Conservation (phyloP, 2,113 vertebrate species). For the Hydropotes inermis region DNA sequence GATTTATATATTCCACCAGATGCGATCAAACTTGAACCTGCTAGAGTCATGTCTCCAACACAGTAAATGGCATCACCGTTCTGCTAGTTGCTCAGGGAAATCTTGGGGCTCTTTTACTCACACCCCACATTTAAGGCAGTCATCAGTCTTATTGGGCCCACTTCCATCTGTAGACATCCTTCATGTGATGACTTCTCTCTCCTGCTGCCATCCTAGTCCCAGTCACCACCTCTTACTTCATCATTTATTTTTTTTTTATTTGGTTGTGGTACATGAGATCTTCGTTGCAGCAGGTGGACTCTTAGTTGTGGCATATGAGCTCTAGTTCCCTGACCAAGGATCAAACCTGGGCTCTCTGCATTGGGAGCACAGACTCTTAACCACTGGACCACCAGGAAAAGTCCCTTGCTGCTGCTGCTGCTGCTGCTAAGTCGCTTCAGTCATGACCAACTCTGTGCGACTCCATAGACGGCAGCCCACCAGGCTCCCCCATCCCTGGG, state of each 20-base stretch:
- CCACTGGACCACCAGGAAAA: background rate
- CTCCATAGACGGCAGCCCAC: background rate
- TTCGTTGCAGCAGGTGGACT: background rate
- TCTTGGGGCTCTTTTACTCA: background rate
- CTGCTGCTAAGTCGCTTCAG: background rate
- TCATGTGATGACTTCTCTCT: background rate
- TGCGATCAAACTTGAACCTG: background rate
- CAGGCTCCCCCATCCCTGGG: background rate
- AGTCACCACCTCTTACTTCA: background rate
- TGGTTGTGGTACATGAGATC: background rate
- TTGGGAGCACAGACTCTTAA: background rate
- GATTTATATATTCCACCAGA: background rate
- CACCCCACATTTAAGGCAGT: background rate
- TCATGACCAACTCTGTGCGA: background rate
- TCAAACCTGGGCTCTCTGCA: background rate
- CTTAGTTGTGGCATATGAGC: background rate
- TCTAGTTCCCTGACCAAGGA: background rate
- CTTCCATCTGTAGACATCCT: background rate
- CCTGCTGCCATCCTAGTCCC: background rate
- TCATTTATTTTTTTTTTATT: background rate
- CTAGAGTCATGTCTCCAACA: background rate
- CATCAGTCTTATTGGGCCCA: background rate
- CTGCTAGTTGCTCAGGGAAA: background rate
- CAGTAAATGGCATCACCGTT: background rate
- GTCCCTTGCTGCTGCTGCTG: background rate